Evolutionary conservation across 2,888 invertebrate genomes (phyloP), one percentile per base, ranked within the genome.

Genomic region (Lepidocyrtoides sp.): DNA sequence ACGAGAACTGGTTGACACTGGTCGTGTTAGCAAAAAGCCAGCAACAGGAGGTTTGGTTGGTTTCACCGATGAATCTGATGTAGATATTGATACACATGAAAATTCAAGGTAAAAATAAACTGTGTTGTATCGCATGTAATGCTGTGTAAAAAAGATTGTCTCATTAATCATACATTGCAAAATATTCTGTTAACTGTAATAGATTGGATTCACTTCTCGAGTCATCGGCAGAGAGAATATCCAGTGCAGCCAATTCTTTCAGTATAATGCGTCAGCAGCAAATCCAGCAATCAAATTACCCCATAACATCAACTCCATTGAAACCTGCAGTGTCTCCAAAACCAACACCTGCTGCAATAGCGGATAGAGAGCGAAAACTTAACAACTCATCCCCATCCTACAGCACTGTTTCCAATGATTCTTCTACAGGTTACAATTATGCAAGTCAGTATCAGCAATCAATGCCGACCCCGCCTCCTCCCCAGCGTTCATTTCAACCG

Each of bases 1-100:
- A 95, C 96, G 98, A 91, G 99, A 99, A 95, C 96, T 99, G 0
- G 99, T 99, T 72, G 98, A 96, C 8, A 96, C 97, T 95, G 99
- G 99, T 93, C 98, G 98, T 95, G 98, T 96, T 93, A 97, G 98
- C 0, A 96, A 97, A 0, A 97, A 97, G 0, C 98, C 98, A 0
- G 95, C 97, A 0, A 97, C 97, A 4, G 96, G 96, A 0, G 97
- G 97, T 94, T 86, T 91, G 57, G 90, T 88, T 75, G 89, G 91
- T 17, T 93, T 91, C 57, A 93, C 92, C n/a, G 93, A 93, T 57
- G 94, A 94, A 41, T 93, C 92, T 3, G 94, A 93, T 72, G 91
- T 93, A 83, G 93, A 93, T 29, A 92, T 92, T 81, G 93, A 92
- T 23, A 88, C 83, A 32, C 94, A 93, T 57, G 94, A 94, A 84